Evolutionary conservation across 2,888 invertebrate species (phyloP).

Genomic region (Papilio demoleus): DNA sequence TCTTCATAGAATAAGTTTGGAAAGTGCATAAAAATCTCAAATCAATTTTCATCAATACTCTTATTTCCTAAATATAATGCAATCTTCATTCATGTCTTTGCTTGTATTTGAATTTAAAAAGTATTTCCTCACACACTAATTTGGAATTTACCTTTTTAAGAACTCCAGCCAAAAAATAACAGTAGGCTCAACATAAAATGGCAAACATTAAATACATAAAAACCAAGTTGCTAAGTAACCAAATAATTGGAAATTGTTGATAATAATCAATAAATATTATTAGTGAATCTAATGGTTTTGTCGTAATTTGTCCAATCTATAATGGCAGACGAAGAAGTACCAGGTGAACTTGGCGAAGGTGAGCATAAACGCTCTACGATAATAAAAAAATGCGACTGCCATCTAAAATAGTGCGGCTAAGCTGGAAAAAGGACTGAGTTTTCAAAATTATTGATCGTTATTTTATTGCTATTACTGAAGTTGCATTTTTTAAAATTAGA

Average conservation of each 20-base stretch:
- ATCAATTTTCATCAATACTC: too few relatives aligned
- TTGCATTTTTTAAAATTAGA: slow-evolving; percentile 3
- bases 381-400: background rate
- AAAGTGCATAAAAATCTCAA: background rate
- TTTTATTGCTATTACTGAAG: background rate
- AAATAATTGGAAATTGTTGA: background rate
- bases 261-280: background rate
- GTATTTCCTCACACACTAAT: background rate
- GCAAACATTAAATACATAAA: background rate
- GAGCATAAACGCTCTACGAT: slow-evolving; percentile 8
- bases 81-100: background rate
- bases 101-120: background rate
- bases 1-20: background rate
- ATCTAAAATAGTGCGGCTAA: too few relatives aligned
- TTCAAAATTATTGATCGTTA: too few relatives aligned
- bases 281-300: background rate
- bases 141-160: background rate
- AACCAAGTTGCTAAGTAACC: slow-evolving; percentile 1
- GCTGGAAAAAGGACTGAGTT: too few relatives aligned
- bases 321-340: slow-evolving; percentile 47
- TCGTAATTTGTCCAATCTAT: background rate
- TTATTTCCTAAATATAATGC: too few relatives aligned
- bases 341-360: slow-evolving; percentile 43
- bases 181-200: background rate
- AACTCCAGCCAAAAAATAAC: background rate